Conservation (phyloP, 1,140 invertebrate species). For the Anadara kagoshimensis region DNA sequence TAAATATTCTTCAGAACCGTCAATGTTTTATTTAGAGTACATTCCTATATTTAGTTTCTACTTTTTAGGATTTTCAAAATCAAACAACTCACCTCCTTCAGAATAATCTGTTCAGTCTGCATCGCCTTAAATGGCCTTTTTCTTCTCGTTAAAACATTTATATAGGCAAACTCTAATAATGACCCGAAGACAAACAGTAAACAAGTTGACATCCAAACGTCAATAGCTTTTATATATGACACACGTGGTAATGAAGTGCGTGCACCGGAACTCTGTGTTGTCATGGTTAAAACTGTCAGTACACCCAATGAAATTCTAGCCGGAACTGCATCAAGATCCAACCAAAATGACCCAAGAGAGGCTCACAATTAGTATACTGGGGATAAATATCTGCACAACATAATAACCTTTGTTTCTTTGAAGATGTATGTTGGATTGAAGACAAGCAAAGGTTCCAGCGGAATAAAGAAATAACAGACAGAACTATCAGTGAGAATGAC, state of each 20-base stretch:
- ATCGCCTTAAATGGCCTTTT: background rate
- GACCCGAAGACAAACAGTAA: constrained; percentile 90
- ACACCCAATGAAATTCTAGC: constrained; percentile 78
- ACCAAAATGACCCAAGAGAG: constrained; percentile 98
- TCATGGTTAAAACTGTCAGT: constrained; percentile 60
- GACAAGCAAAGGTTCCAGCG: constrained; percentile 19
- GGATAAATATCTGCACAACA: constrained; percentile 93
- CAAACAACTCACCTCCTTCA: too few species aligned
- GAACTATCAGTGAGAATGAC: background rate
- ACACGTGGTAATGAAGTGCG: constrained; percentile 74
- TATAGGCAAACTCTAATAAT: constrained; percentile 89
- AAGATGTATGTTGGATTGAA: constrained; percentile 71
- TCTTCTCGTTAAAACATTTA: constrained; percentile 67
- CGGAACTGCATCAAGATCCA: constrained; percentile 78
- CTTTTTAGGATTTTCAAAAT: too few species aligned
- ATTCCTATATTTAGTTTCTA: too few species aligned
- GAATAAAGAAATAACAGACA: background rate
- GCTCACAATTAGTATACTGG: constrained; percentile 94
- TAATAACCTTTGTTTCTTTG: constrained; percentile 94
- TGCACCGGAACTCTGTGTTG: constrained; percentile 61
- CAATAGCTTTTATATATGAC: constrained; percentile 82
- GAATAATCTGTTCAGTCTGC: too few species aligned
- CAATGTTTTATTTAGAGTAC: too few species aligned
- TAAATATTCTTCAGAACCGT: too few species aligned
- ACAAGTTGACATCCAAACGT: constrained; percentile 91